A percentile compares a stretch with the other conserved stretches of the same genome.
phyloP scores from a whole-genome alignment of 2,797 vertebrate genomes.

The Threskiornis aethiopicus region DNA sequence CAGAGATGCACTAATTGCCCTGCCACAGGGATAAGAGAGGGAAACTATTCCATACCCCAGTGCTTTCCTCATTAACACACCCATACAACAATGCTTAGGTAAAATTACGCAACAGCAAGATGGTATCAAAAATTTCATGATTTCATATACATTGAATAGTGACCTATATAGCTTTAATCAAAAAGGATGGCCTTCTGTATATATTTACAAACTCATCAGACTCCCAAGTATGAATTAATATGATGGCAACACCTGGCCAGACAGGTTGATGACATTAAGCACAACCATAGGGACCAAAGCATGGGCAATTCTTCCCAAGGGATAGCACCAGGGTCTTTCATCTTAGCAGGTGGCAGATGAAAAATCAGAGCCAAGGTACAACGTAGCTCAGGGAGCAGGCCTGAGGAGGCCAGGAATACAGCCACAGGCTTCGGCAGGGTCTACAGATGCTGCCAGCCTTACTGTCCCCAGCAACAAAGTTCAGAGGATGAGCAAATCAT shows the following conservation, averaged over 20 bases:
- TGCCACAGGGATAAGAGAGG: not conserved
- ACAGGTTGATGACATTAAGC: not conserved
- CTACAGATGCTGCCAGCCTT: not conserved
- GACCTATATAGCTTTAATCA: not conserved
- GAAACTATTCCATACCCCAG: not conserved
- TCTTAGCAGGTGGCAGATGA: not conserved
- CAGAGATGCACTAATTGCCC: slow-evolving; percentile 1
- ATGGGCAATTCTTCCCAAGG: not conserved
- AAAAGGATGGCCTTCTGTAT: not conserved
- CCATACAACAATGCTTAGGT: not conserved
- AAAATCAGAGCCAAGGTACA: not conserved
- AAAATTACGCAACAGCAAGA: not conserved
- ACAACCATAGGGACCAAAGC: not conserved
- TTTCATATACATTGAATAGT: not conserved
- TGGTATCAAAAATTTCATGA: not conserved
- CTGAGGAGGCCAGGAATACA: not conserved
- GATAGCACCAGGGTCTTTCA: not conserved
- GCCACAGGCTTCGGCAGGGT: not conserved
- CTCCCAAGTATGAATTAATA: not conserved
- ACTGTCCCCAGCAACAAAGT: not conserved
- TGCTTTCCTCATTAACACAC: not conserved
- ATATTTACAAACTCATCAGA: not conserved
- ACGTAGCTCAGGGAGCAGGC: not conserved
- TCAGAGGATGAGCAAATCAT: not conserved
- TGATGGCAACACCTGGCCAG: not conserved